Base-by-base conservation (phyloP, 2,888 invertebrate species). In the Rhamphomyia laevipes region DNA sequence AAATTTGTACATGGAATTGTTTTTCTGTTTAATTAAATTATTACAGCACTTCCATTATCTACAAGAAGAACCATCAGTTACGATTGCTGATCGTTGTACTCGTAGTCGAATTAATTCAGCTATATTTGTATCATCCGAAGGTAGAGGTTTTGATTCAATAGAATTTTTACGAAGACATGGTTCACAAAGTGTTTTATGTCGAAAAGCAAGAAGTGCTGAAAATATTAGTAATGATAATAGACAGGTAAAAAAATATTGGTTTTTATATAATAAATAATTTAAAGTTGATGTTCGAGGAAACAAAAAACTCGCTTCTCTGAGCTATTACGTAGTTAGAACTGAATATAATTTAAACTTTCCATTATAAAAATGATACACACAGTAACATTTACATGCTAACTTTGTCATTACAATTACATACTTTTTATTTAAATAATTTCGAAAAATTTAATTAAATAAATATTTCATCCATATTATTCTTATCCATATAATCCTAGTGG, bases 71-170 rank as follows among this genome's bases (percentile, higher is more conserved):
- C 77, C 77, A 56, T 78, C 78, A 62, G 71, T 78, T 60, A 78
- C 78, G 70, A 80, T 76, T 61, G 78, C 76, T 63, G 80, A 76
- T 66, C 75, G 72, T 47, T 72, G 67, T 66, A 76, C 75, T 57
- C 76, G 88, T 55, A 84, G 86, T 54, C 78, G 88, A 49, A 85
- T 88, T 64, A 89, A 88, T 68, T 88, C 88, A 52, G 89, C 88
- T 58, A 87, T 88, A 62, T 88, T 87, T 69, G 83, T 87, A 52
- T 84, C 84, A 47, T 81, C 82, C 55, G 82, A 82, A 60, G 82
- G 83, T 1, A 75, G 80, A 30, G 83, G 82, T 23, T 85, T 86
- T 63, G 84, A 86, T 62, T 84, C 86, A 53, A 80, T 85, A 61
- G 87, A 87, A 71, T 87, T 86, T 64, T 72, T 86, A 61, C 76